Base-by-base conservation (phyloP, 2,113 vertebrate species). In the Micromys minutus region DNA sequence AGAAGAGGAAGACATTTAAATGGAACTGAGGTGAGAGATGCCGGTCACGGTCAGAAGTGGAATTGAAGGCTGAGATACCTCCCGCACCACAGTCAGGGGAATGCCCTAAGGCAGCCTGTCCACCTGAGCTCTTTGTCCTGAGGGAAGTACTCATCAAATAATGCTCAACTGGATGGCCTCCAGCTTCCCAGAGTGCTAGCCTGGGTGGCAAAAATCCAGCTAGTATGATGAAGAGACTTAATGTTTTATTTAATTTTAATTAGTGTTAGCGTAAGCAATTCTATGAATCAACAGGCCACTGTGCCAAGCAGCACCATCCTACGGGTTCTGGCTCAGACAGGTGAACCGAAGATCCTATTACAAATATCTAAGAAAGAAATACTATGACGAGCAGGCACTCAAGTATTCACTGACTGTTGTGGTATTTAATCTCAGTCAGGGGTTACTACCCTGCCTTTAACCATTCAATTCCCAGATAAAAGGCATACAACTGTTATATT, bases 1-100 rank as follows among this genome's bases (percentile, higher is more conserved):
- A 87, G 88, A 39, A 93, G 13, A 74, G 8, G 77, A 21, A 93
- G 36, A n/a, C 16, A 31, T 50, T 79, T 61, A 42, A 93, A 47
- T 15, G 12, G 21, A 86, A 71, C 2, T 15, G 77, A 79, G 34
- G 0, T 34, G 57, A 92, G 10, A 79, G 87, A 42, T 1, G 0
- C 0, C n/a, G 7, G 8, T 16, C 1, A 12, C 13, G 34, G 34
- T 42, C 74, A 86, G 45, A 42, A 57, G 47, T 7, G 26, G 17
- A 47, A 17, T 36, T 42, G 39, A n/a, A 91, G 7, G 13, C 42
- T 45, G 89, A 61, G 63, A 45, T 34, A 2, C 31, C 34, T 71
- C 71, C 65, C 3, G 2, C 31, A 26, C 29, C 2, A 9, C 34
- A n/a, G 31, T 39, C 12, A 67, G 10, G 75, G 63, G 34, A 45